Evolutionary conservation across 1,140 invertebrate genomes (phyloP), one percentile per base, ranked within the genome.

Genomic region (Cherax quadricarinatus): DNA sequence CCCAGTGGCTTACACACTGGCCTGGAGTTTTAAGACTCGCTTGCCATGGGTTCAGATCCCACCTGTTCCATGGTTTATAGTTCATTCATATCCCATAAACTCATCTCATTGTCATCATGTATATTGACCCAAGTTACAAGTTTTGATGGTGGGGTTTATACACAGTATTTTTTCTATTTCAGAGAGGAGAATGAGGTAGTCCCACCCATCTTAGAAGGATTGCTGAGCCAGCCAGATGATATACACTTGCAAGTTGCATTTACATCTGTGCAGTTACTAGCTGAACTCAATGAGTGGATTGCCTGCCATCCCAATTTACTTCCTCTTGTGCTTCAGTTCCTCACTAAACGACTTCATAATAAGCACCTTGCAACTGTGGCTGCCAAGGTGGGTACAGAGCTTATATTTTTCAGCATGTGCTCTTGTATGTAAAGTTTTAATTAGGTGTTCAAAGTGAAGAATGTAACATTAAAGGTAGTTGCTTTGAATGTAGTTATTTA

Each of bases 241-340:
- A 97, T 97, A 0, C 98, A 99, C 94, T 96, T 98, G 81, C 98
- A 98, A 14, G 97, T 99, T 0, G 96, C 97, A 81, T 97, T 98
- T 94, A 99, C 99, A 0, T 98, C 98, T 93, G 97, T 99, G 82
- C 96, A 98, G 91, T 95, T 99, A 21, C 95, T 99, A 57, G 98
- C 98, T 7, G 98, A 99, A 95, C 96, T 99, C 30, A 97, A 98
- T 94, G 98, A 99, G 94, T 99, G 99, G 99, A 97, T 99, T 73
- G 97, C 99, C 94, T 96, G 96, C 95, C 98, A 99, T 96, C 96
- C 93, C 2, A 85, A 70, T 51, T 98, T 21, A 96, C 96, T 73
- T 96, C 98, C 1, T 94, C 98, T 53, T 57, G 93, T 94, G 3
- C 92, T 94, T n/a, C 92, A 92, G 89, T 94, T 94, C 92, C 92